phyloP scores from a whole-genome alignment of 2,888 invertebrate genomes.

The Polylopha cassiicola region DNA sequence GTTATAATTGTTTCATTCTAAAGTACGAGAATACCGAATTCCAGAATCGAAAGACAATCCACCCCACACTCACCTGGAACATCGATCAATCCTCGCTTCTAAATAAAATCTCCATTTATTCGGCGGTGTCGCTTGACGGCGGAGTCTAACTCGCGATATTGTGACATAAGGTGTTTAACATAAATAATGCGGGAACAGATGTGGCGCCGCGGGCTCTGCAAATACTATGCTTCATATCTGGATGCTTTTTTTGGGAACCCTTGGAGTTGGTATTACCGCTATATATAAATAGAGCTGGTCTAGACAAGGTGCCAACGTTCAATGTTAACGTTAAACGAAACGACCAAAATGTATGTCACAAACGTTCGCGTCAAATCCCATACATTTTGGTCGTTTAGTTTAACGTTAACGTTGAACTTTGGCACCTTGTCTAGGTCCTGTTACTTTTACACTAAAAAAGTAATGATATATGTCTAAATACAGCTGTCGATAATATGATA shows the following conservation, averaged over 20 bases:
- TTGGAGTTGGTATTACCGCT: conserved; percentile 43
- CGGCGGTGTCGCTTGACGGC: conserved; percentile 46
- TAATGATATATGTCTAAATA: too few relatives aligned
- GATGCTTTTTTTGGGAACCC: conserved; percentile 39
- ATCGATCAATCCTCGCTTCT: conserved; percentile 33
- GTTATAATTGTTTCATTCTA: too few relatives aligned
- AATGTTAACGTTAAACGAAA: not conserved
- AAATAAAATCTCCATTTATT: conserved; percentile 59
- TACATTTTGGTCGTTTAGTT: too few relatives aligned
- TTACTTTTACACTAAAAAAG: too few relatives aligned
- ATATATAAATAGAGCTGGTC: not conserved
- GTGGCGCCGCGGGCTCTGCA: conserved; percentile 69
- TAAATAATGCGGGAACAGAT: conserved; percentile 75
- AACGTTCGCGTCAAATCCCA: too few relatives aligned
- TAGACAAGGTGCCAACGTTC: not conserved
- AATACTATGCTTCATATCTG: conserved; percentile 62
- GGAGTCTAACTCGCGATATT: conserved; percentile 72
- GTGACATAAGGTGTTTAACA: conserved; percentile 78
- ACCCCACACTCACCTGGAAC: conserved; percentile 8
- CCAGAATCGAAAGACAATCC: too few relatives aligned
- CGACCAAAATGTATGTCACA: too few relatives aligned
- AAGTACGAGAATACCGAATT: too few relatives aligned
- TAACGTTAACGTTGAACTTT: too few relatives aligned
- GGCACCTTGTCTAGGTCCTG: too few relatives aligned
- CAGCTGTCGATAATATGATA: too few relatives aligned